Percentiles rank a stretch among this genome's conserved stretches.
These are phyloP conservation scores for Cydia strobilella DNA, from an alignment of 1,140 invertebrate genomes.

Conservation along the genomic window DNA sequence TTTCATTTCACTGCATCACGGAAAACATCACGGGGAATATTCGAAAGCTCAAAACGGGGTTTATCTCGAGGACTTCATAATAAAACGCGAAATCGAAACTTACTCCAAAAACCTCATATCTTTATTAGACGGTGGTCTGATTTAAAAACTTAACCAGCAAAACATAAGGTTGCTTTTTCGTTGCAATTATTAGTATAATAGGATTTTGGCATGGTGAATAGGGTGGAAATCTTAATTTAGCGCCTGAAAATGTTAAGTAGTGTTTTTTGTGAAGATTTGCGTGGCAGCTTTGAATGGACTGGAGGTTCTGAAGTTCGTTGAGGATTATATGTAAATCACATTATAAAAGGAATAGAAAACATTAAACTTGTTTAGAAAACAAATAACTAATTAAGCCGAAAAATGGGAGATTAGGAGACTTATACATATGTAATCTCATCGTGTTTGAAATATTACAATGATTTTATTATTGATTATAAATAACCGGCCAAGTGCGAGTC, in stretches of 20 bases:
- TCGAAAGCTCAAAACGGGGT: conserved; percentile 10
- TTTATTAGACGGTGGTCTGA: not conserved
- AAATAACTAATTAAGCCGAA: not conserved
- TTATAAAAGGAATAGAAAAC: not conserved
- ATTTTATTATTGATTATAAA: too few species aligned
- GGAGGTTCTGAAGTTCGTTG: not conserved
- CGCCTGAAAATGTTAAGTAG: conserved; percentile 19
- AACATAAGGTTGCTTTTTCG: not conserved
- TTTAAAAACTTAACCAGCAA: not conserved
- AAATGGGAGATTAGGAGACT: not conserved
- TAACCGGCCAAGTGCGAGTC: too few species aligned
- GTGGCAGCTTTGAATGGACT: not conserved
- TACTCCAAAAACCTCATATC: not conserved
- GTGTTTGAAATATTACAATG: too few species aligned
- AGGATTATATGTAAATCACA: conserved; percentile 7
- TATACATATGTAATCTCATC: not conserved
- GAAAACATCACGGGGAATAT: not conserved
- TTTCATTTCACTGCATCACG: conserved; percentile 19
- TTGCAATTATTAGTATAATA: not conserved
- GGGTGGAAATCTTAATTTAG: conserved; percentile 22
- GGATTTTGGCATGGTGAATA: not conserved
- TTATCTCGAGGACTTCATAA: conserved; percentile 20
- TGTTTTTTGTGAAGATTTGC: conserved; percentile 27
- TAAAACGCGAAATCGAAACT: conserved; percentile 15
- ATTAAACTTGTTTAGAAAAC: not conserved